Conservation (phyloP, 1,140 invertebrate species). For the Euglossa dilemma region DNA sequence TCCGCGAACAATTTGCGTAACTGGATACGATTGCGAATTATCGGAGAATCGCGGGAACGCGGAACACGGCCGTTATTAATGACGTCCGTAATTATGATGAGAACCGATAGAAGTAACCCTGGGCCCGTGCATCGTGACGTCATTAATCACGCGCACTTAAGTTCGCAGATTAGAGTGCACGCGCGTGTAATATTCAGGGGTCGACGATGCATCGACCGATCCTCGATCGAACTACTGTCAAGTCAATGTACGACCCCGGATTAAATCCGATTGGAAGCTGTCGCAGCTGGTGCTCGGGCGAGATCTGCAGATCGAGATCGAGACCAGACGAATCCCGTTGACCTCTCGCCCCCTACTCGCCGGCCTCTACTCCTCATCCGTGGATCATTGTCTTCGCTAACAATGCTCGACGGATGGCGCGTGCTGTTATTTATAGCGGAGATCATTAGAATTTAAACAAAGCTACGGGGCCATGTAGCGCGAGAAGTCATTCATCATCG, state of each 20-base stretch:
- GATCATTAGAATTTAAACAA: slow-evolving; percentile 68
- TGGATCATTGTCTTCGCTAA: slow-evolving; percentile 48
- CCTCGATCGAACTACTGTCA: slow-evolving; percentile 52
- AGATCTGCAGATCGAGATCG: slow-evolving; percentile 49
- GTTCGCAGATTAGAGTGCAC: slow-evolving; percentile 12
- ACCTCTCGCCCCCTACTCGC: slow-evolving; percentile 58
- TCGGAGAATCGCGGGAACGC: not conserved
- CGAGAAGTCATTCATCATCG: slow-evolving; percentile 44
- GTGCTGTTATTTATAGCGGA: slow-evolving; percentile 64
- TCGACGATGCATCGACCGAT: slow-evolving; percentile 34
- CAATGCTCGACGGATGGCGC: slow-evolving; percentile 57
- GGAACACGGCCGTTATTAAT: not conserved
- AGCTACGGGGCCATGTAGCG: slow-evolving; percentile 32
- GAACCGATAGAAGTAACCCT: slow-evolving; percentile 4
- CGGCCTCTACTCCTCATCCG: slow-evolving; percentile 14
- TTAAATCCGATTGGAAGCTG: slow-evolving; percentile 59
- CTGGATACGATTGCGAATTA: slow-evolving; percentile 21
- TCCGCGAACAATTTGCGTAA: slow-evolving; percentile 22
- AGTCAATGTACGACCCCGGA: slow-evolving; percentile 62
- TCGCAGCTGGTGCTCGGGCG: slow-evolving; percentile 53
- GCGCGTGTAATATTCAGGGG: slow-evolving; percentile 9
- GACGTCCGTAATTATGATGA: slow-evolving; percentile 1
- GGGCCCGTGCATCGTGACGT: not conserved
- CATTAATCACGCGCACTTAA: slow-evolving; percentile 36
- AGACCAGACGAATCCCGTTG: slow-evolving; percentile 58